Base-by-base conservation (phyloP, 2,888 invertebrate species). In the Hemistola chrysoprasaria region DNA sequence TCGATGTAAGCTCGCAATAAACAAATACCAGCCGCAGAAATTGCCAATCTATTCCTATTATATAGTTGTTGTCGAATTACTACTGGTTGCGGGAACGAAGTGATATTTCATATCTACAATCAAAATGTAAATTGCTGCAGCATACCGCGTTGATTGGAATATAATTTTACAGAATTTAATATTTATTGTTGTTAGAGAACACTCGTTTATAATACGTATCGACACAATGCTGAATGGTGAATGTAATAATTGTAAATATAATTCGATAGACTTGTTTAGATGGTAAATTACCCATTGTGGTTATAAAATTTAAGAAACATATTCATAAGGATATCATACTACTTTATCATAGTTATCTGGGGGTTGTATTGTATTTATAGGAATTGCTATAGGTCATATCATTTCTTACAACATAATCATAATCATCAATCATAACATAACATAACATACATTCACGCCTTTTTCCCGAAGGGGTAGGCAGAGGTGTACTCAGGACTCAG, bases 1-100 rank as follows among this genome's bases (percentile, higher is more conserved):
- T 66, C 70, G 68, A 71, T 74, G 70, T 78, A 73, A 78, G 77
- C 73, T 74, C 59, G 64, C 68, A 71, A 74, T 71, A 74, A 72
- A 68, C 68, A 74, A 64, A 75, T 74, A 72, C 70, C 67, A 71
- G 68, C 68, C 65, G 62, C 61, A 59, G 64, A 66, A 71, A 80
- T 77, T 72, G 76, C 62, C 73, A 70, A 79, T 77, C 65, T 74
- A 71, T 75, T 75, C 55, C 57, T 51, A 60, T 64, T 65, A 61
- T 60, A 60, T 65, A 64, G 62, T 62, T 61, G 55, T 59, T 55
- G 45, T 52, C 47, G 16, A 44, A 49, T 47, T 43, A 48, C 45
- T 22, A 35, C 32, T 47, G 34, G 46, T 34, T 38, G 42, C 33
- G 42, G 10, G 42, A 35, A 24, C 24, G 34, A 34, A 47, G 31